Evolutionary conservation across 2,888 invertebrate genomes (phyloP), one percentile per base, ranked within the genome.

Genomic region (Limnephilus marmoratus): DNA sequence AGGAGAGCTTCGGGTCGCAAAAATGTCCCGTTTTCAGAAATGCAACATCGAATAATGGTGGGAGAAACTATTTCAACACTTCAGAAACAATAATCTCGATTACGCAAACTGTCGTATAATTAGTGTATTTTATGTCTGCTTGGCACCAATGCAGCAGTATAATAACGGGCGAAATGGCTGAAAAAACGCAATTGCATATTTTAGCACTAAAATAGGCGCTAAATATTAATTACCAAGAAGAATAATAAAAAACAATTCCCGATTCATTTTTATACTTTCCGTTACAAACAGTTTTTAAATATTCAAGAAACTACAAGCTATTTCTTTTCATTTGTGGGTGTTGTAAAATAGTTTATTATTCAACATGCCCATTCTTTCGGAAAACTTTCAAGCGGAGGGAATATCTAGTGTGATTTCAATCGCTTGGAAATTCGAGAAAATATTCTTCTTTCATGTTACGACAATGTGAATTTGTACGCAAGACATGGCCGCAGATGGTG

Each of bases 381-480:
- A n/a, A 68, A 68, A n/a, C 24, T 24, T 68, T 5, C n/a, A 9
- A 68, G 24, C 24, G 24, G 68, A n/a, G 68, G n/a, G 24, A 24
- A 24, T 68, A n/a, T 68, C 68, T 68, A 68, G 68, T 68, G 4
- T 7, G 24, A 5, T 68, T 7, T 68, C 24, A 68, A 24, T 24
- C 24, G n/a, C 68, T 68, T 68, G 68, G 1, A 24, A 68, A 68
- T 68, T 68, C 24, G 9, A 68, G 68, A 68, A 68, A 68, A 68
- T 68, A 68, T 68, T 68, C 7, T 24, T 68, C 9, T 68, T 68
- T n/a, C 68, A n/a, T 68, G 68, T 68, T 34, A 12, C 82, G 82
- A 82, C 82, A 34, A 34, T 34, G 82, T 82, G 82, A 82, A 86
- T 86, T 86, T 86, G 86, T 86, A 86, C 45, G 86, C 86, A 31